Evolutionary conservation across 2,113 vertebrate species (phyloP).

Genomic region (Alaudala cheleensis): DNA sequence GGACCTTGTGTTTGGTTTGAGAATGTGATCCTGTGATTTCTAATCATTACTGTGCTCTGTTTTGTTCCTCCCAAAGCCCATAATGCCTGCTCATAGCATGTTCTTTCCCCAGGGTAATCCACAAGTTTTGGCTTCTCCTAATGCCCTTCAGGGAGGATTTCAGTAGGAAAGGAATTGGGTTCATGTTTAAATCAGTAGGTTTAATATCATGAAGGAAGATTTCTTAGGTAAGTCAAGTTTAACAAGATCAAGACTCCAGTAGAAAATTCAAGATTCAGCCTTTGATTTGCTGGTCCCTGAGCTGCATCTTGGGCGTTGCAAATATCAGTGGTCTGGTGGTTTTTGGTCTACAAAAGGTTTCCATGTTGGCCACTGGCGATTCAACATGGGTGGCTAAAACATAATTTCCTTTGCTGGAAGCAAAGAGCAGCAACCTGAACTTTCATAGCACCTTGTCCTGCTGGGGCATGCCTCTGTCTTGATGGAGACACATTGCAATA

Average conservation of each 20-base stretch:
- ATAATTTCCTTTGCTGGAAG: slow-evolving; percentile 46
- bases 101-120: neutral
- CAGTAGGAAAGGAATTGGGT: neutral
- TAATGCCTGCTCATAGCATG: neutral
- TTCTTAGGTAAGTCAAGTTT: neutral
- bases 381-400: slow-evolving; percentile 52
- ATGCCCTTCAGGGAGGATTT: neutral
- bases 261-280: neutral
- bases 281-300: neutral
- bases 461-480: slow-evolving; percentile 27
- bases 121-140: neutral
- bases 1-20: neutral
- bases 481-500: slow-evolving; percentile 17
- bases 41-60: neutral
- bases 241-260: neutral
- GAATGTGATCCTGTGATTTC: neutral
- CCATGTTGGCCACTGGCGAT: neutral
- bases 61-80: neutral
- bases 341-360: neutral
- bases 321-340: neutral
- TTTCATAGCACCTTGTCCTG: slow-evolving; percentile 32
- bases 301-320: neutral
- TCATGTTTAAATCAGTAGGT: neutral
- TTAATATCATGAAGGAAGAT: neutral
- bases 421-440: slow-evolving; percentile 4